Conservation (phyloP, 2,888 invertebrate genomes). For the Drosophila bunnanda region DNA sequence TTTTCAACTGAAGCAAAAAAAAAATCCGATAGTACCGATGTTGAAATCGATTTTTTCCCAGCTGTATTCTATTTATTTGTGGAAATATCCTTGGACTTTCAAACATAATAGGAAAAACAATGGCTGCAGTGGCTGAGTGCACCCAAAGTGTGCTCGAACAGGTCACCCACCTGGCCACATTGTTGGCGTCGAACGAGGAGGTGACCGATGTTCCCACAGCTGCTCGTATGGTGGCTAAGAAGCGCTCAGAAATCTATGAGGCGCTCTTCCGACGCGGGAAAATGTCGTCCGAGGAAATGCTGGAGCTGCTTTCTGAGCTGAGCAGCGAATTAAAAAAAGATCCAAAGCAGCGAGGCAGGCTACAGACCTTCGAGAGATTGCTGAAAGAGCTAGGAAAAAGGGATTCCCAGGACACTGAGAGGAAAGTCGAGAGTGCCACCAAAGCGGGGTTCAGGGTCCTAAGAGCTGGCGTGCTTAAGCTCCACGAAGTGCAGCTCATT, state of each 20-base stretch:
- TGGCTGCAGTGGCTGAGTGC: conserved; percentile 32
- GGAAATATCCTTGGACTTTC: conserved; percentile 2
- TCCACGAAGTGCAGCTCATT: background rate
- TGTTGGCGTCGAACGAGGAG: conserved; percentile 14
- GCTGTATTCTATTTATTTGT: background rate
- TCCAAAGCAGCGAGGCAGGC: background rate
- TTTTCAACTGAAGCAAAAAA: background rate
- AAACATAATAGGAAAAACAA: background rate
- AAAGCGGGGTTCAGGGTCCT: background rate
- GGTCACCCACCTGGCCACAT: conserved; percentile 34
- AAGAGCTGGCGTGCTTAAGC: conserved; percentile 4
- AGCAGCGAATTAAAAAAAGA: background rate
- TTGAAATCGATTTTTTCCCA: background rate
- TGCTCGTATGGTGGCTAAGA: conserved; percentile 14
- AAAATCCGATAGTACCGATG: background rate
- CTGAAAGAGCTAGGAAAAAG: background rate
- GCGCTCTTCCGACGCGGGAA: conserved; percentile 4
- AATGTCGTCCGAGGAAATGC: conserved; percentile 4
- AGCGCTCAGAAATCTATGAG: conserved; percentile 31
- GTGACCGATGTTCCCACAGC: conserved; percentile 2
- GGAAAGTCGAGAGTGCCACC: background rate
- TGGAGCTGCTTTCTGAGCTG: background rate
- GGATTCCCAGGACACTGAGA: too few species aligned
- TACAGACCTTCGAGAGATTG: conserved; percentile 1
- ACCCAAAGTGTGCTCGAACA: conserved; percentile 26